Evolutionary conservation across 30 jellyfish, hydroid and myxozoan species (phyloP).

Genomic region (Aurelia sp.): DNA sequence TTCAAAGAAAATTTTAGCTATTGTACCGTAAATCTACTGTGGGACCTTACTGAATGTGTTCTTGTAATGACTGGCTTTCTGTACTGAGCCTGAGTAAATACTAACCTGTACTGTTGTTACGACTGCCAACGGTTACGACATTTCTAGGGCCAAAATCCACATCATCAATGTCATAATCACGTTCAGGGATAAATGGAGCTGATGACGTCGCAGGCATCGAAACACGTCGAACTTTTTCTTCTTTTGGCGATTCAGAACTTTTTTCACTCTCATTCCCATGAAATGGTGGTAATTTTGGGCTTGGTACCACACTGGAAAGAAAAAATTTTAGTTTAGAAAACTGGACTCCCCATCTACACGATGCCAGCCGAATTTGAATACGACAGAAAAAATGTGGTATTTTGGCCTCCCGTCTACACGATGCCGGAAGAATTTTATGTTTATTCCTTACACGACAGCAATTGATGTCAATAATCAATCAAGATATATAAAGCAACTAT

Average conservation of each 20-base stretch:
- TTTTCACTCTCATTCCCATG: neutral
- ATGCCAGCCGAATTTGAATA: too few species aligned
- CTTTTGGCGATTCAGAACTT: slow-evolving; percentile 9
- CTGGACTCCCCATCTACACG: neutral
- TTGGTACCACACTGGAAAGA: slow-evolving; percentile 10
- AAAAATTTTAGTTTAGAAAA: neutral
- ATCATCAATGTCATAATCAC: slow-evolving; percentile 54
- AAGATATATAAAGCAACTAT: too few species aligned
- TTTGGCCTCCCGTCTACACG: too few species aligned
- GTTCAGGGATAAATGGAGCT: slow-evolving; percentile 65
- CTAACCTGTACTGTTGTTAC: slow-evolving; percentile 1
- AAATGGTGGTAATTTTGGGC: neutral
- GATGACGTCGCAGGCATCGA: slow-evolving; percentile 59
- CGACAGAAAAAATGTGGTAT: too few species aligned
- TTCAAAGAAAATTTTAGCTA: too few species aligned
- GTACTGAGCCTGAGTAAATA: neutral
- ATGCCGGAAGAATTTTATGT: too few species aligned
- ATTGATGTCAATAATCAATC: too few species aligned
- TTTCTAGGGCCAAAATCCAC: too few species aligned
- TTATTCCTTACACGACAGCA: too few species aligned
- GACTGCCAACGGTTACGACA: neutral
- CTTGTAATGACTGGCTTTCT: too few species aligned
- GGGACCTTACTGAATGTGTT: too few species aligned
- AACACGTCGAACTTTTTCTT: slow-evolving; percentile 40
- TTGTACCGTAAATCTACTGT: too few species aligned